Conservation (phyloP, 2,888 invertebrate species). For the Ommatoiulus sabulosus region DNA sequence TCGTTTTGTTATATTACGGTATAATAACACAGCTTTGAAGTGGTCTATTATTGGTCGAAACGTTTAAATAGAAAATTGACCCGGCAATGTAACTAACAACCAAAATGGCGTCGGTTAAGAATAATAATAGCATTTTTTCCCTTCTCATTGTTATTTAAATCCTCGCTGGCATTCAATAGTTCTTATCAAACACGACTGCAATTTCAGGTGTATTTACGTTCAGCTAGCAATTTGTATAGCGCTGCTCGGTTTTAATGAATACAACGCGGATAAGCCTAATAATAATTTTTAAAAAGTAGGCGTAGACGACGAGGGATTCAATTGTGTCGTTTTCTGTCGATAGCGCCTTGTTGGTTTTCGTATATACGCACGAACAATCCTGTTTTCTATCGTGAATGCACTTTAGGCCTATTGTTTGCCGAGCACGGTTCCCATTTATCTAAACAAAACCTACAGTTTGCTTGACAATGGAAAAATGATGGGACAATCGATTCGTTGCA, state of each 20-base stretch:
- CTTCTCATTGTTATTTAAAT: neutral
- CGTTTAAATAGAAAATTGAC: neutral
- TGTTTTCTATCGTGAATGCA: neutral
- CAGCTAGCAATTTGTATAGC: slow-evolving; percentile 6
- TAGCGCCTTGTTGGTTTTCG: neutral
- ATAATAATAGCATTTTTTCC: neutral
- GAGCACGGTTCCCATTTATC: neutral
- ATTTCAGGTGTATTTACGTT: neutral
- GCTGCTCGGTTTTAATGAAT: neutral
- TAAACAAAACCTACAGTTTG: neutral
- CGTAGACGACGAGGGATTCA: neutral
- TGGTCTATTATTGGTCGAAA: neutral
- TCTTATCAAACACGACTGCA: slow-evolving; percentile 33
- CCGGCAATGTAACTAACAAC: neutral
- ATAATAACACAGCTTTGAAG: neutral
- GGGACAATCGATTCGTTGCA: neutral
- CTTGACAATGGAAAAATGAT: neutral
- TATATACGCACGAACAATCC: neutral
- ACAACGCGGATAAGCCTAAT: neutral
- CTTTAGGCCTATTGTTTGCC: neutral
- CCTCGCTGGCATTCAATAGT: slow-evolving; percentile 4
- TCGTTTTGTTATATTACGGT: neutral
- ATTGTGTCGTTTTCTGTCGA: neutral
- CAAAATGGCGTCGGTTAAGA: neutral
- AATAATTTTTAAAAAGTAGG: neutral